These are phyloP conservation scores for Fragum fragum DNA, from an alignment of 2,888 invertebrate species.

Conservation along the genomic window DNA sequence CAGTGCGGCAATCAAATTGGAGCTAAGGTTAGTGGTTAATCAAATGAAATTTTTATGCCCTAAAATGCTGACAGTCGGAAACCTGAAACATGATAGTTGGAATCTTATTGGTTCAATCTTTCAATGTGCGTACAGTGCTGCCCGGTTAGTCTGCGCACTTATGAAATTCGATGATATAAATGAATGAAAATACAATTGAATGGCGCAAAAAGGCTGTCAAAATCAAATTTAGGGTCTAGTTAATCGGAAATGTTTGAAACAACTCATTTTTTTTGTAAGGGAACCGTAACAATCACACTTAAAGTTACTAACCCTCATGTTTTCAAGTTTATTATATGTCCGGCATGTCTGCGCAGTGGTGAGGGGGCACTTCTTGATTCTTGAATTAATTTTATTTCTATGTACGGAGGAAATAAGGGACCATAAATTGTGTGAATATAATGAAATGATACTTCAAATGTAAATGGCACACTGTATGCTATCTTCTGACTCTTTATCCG, in stretches of 20 bases:
- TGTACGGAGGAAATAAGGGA: too few species aligned
- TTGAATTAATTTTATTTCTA: background rate
- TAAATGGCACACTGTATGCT: too few species aligned
- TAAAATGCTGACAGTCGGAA: too few species aligned
- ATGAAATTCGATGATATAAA: background rate
- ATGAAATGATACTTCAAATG: too few species aligned
- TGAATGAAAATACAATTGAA: background rate
- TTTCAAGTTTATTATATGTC: background rate
- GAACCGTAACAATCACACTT: background rate
- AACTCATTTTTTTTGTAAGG: background rate
- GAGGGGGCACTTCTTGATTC: background rate
- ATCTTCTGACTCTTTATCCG: too few species aligned
- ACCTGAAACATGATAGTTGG: too few species aligned
- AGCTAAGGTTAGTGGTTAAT: conserved; percentile 5
- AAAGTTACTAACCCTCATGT: conserved; percentile 1
- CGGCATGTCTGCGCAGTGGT: conserved; percentile 12
- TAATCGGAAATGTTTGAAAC: too few species aligned
- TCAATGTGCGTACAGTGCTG: conserved; percentile 8
- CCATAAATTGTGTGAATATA: too few species aligned
- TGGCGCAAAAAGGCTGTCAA: background rate
- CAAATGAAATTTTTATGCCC: too few species aligned
- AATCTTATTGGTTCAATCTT: too few species aligned
- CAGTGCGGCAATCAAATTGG: conserved; percentile 17
- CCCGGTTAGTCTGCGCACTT: background rate
- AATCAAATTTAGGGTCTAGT: too few species aligned